A percentile compares a stretch with the other conserved stretches of the same genome.
Evolutionary conservation across 2,113 vertebrate species (phyloP).

Genomic region (Oryzias melastigma): DNA sequence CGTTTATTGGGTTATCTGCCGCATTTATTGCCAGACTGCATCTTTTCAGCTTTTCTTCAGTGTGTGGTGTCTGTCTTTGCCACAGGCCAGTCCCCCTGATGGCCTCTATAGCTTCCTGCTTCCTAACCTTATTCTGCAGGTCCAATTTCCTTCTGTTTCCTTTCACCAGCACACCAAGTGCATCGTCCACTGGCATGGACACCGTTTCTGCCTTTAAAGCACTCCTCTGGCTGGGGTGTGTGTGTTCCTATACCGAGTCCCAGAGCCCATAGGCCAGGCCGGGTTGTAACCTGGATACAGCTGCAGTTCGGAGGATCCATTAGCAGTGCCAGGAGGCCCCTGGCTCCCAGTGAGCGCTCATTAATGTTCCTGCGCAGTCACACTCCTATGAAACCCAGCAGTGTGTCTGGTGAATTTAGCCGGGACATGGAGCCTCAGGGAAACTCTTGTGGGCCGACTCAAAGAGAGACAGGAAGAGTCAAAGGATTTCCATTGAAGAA

Average conservation of each 20-base stretch:
- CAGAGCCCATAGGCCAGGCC: conserved; percentile 41
- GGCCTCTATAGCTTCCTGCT: conserved; percentile 31
- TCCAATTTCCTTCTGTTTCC: conserved; percentile 19
- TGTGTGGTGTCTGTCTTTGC: conserved; percentile 20
- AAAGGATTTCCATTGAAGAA: conserved; percentile 44
- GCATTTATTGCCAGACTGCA: conserved; percentile 56
- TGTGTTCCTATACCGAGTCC: conserved; percentile 5
- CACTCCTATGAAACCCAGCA: conserved; percentile 71
- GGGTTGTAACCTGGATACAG: conserved; percentile 73
- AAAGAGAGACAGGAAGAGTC: conserved; percentile 21
- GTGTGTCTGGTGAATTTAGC: conserved; percentile 69
- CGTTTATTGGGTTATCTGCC: conserved; percentile 63
- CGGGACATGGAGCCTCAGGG: conserved; percentile 67
- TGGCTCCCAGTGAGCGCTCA: conserved; percentile 70
- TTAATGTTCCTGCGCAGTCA: conserved; percentile 75
- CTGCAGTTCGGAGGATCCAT: conserved; percentile 73
- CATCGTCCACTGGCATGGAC: conserved; percentile 9
- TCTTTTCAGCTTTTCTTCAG: conserved; percentile 52
- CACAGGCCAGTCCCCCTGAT: conserved; percentile 27
- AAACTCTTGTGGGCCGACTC: conserved; percentile 62
- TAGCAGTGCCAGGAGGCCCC: conserved; percentile 68
- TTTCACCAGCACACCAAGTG: conserved; percentile 22
- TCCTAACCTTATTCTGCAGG: conserved; percentile 2
- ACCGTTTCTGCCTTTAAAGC: conserved; percentile 21
- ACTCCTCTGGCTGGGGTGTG: conserved; percentile 32